Percentiles rank a stretch among this genome's conserved stretches.
phyloP scores from a whole-genome alignment of 2,888 invertebrate genomes.

The Clitarchus hookeri region DNA sequence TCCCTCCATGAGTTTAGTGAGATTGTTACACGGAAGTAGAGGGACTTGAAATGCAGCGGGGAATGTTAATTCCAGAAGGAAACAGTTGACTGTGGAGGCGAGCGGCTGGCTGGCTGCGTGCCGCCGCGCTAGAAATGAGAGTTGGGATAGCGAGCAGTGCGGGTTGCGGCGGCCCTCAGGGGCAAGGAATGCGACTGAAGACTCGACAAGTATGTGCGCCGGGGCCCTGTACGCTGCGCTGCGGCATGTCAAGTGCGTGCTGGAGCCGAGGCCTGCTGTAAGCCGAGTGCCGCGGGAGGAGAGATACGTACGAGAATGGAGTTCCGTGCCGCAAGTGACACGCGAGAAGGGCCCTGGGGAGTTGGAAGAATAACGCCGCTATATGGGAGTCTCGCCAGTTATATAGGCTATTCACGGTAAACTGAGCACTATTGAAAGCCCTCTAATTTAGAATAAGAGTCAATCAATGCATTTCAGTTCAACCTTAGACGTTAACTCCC shows the following conservation, averaged over 20 bases:
- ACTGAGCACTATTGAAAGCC: no score
- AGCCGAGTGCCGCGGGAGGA: neutral
- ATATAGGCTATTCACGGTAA: no score
- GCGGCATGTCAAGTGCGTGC: neutral
- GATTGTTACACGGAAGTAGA: neutral
- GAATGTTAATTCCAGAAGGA: neutral
- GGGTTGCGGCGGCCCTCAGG: neutral
- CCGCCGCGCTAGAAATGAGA: neutral
- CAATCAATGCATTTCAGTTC: no score
- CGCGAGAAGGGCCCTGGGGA: neutral
- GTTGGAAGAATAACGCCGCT: no score
- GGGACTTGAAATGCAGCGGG: neutral
- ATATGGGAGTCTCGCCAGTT: no score
- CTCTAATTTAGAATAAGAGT: no score
- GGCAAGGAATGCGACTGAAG: neutral
- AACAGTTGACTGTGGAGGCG: neutral
- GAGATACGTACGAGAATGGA: neutral
- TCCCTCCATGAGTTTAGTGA: neutral
- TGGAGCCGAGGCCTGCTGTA: neutral
- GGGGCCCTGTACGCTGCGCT: neutral
- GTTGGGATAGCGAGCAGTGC: neutral
- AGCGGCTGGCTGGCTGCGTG: neutral
- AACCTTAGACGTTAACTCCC: no score
- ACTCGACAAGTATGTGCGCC: neutral
- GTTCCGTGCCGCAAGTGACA: neutral